Evolutionary conservation across 2,888 invertebrate species (phyloP).

Genomic region (Rutpela maculata): DNA sequence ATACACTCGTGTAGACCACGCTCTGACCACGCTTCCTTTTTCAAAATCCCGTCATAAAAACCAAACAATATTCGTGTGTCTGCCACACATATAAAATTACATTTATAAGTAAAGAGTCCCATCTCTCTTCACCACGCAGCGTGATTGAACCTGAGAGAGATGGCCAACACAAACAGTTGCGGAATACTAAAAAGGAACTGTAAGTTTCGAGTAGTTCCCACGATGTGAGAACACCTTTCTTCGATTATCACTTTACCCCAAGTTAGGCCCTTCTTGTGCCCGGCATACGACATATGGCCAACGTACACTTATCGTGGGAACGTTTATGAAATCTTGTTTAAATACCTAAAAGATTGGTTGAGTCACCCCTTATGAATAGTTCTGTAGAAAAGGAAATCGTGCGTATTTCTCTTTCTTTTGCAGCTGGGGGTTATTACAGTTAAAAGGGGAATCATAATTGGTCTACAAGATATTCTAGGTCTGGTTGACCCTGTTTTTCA

Average conservation of each 20-base stretch:
- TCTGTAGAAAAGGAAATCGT: constrained; percentile 61
- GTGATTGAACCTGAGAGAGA: constrained; percentile 32
- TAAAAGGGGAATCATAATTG: constrained; percentile 59
- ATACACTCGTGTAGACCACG: constrained; percentile 61
- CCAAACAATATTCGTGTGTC: constrained; percentile 59
- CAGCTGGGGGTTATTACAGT: constrained; percentile 58
- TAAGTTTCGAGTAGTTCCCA: constrained; percentile 60
- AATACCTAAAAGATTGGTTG: constrained; percentile 64
- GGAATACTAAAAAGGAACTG: constrained; percentile 60
- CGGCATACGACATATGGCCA: constrained; percentile 69
- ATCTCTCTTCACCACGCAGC: constrained; percentile 37
- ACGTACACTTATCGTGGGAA: constrained; percentile 68
- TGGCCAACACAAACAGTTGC: constrained; percentile 50
- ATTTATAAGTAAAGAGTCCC: constrained; percentile 30
- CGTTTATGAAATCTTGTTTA: constrained; percentile 60
- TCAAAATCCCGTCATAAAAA: constrained; percentile 45
- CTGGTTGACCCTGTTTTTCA: constrained; percentile 42
- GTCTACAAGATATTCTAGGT: constrained; percentile 51
- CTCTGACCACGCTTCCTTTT: constrained; percentile 62
- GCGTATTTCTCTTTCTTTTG: constrained; percentile 58
- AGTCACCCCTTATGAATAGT: constrained; percentile 61
- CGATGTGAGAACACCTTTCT: constrained; percentile 65
- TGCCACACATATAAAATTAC: constrained; percentile 56
- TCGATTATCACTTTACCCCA: constrained; percentile 65
- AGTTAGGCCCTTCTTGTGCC: constrained; percentile 60